These are phyloP conservation scores for Drosophila austrosaltans DNA, from an alignment of 2,888 invertebrate genomes.

Conservation along the genomic window DNA sequence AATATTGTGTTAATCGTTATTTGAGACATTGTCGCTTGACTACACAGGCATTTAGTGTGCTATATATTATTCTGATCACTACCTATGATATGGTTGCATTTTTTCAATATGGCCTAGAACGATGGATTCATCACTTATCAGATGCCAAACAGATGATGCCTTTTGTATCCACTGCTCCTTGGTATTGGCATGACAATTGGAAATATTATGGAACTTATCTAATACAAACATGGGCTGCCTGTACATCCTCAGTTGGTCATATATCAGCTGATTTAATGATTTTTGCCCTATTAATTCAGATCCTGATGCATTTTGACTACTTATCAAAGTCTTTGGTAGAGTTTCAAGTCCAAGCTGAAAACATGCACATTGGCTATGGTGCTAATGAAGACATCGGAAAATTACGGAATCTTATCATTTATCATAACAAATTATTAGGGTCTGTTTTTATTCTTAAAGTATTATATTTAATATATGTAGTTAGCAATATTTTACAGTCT, in stretches of 20 bases:
- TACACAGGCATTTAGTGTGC: constrained; percentile 57
- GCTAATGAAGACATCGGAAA: constrained; percentile 26
- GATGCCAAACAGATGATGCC: constrained; percentile 59
- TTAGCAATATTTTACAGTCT: constrained; percentile 42
- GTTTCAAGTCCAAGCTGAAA: constrained; percentile 17
- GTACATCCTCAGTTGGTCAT: constrained; percentile 66
- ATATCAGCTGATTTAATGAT: constrained; percentile 77
- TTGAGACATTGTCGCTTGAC: constrained; percentile 43
- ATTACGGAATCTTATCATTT: constrained; percentile 38
- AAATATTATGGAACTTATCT: constrained; percentile 64
- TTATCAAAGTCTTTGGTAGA: constrained; percentile 48
- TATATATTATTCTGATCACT: constrained; percentile 72
- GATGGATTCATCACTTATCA: constrained; percentile 36
- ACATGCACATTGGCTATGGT: not conserved
- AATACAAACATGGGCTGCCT: constrained; percentile 64
- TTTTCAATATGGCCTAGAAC: constrained; percentile 50
- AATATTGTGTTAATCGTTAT: constrained; percentile 48
- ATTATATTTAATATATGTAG: not conserved
- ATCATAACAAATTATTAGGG: constrained; percentile 53
- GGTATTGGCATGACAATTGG: constrained; percentile 57
- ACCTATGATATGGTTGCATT: constrained; percentile 69
- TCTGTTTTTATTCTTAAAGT: constrained; percentile 14
- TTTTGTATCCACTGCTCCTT: constrained; percentile 62
- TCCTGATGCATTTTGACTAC: constrained; percentile 80
- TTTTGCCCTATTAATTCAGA: constrained; percentile 71